Base-by-base conservation (phyloP, 2,113 vertebrate genomes). In the Pedetes capensis region DNA sequence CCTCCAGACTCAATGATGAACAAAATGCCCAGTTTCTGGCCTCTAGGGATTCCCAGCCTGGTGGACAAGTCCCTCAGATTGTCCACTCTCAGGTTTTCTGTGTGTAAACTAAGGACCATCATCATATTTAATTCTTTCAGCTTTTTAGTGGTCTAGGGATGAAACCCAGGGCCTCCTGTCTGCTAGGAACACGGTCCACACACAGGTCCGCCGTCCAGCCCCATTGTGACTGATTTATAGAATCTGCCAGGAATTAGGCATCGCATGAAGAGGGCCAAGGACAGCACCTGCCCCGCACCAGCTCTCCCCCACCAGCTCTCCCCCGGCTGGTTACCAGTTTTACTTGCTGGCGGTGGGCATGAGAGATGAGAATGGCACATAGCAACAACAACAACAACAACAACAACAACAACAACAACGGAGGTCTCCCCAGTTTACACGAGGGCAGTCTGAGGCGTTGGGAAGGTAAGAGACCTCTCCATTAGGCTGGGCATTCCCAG, bases 161-260 rank as follows among this genome's bases (percentile, higher is more conserved):
- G 44, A 55, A 6, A 23, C 6, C 57, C 63, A 42, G 83, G 51
- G 37, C 27, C 51, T 44, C 2, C 1, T 7, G 16, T 20, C 4
- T 37, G 47, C 47, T 14, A 42, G n/a, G 32, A 34, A 34, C 39
- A 5, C 11, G 10, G 55, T 29, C 39, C 27, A 44, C n/a, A 34
- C 44, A 4, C 57, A 53, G 27, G 20, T 64, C 16, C 61, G 25
- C 20, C n/a, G n/a, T 8, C n/a, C 49, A 42, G 20, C 14, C 57
- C 27, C 18, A 47, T 1, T 22, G 5, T 3, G 53, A n/a, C 42
- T 47, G 29, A 37, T 55, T n/a, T 9, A n/a, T 0, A 71, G 25
- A 29, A 3, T 44, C n/a, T 44, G 18, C 64, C 2, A 34, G 61
- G 11, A 34, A 72, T 34, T 8, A 22, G 74, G 37, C 10, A 10